Evolutionary conservation across 2,888 invertebrate species (phyloP).

Genomic region (Leucania comma): DNA sequence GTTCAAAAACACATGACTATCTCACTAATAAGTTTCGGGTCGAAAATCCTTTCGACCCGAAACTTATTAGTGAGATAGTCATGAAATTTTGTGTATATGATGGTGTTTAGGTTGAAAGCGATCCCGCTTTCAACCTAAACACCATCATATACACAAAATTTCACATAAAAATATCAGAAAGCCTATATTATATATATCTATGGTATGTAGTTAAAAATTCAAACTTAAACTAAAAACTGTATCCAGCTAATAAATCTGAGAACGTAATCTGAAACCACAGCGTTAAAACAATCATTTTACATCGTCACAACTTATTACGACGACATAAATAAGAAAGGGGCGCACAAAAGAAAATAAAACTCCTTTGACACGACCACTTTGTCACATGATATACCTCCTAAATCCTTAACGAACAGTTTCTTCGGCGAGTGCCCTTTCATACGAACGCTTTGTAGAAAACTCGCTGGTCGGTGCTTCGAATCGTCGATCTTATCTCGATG

Average conservation of each 20-base stretch:
- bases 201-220: constrained; percentile 25
- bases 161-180: constrained; percentile 24
- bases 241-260: constrained; percentile 35
- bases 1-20: neutral
- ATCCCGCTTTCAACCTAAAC: constrained; percentile 3
- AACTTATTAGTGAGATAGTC: too few species aligned
- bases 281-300: constrained; percentile 37
- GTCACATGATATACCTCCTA: constrained; percentile 53
- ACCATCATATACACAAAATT: constrained; percentile 17
- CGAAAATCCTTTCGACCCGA: too few species aligned
- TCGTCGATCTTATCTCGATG: constrained; percentile 45
- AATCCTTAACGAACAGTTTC: constrained; percentile 49
- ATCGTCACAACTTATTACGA: constrained; percentile 47
- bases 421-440: constrained; percentile 37
- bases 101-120: too few species aligned
- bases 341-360: constrained; percentile 50
- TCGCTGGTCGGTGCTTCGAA: constrained; percentile 19
- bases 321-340: constrained; percentile 46
- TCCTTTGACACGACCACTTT: constrained; percentile 45
- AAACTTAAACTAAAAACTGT: constrained; percentile 25
- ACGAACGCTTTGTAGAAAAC: constrained; percentile 31
- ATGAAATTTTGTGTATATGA: too few species aligned
- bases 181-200: neutral
- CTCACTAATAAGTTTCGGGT: neutral
- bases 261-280: constrained; percentile 31